Base-by-base conservation (phyloP, 2,888 invertebrate species). In the Psylliodes chrysocephalus region DNA sequence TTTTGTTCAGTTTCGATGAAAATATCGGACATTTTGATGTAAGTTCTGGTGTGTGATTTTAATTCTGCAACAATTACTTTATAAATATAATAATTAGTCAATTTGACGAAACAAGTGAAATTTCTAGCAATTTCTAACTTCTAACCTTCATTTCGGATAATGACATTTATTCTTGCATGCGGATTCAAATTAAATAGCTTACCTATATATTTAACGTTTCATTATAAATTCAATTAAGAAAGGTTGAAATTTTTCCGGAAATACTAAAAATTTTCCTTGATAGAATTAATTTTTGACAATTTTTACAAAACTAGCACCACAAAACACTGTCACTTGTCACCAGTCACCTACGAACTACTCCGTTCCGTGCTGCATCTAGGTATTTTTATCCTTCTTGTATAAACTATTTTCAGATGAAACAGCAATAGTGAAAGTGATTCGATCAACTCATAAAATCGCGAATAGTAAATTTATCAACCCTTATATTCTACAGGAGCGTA, bases 1-100 rank as follows among this genome's bases (percentile, higher is more conserved):
- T 17, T 25, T 60, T 56, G 64, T 47, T 70, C 67, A 18, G 51
- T 56, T 42, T 67, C 57, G 12, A 70, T 64, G 46, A 66, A 66
- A 42, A 57, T 38, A 28, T 60, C 51, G 7, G 69, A 66, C 69
- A 70, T 70, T 40, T 63, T 67, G 30, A 46, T 33, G 17, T n/a
- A 18, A 28, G 14, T 18, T 47, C 38, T 15, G 42, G 7, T 18
- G 10, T n/a, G 7, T 5, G n/a, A 1, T 42, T 2, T 42, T 42
- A 18, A n/a, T n/a, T n/a, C 18, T 17, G 15, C n/a, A 52, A 18
- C 42, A 12, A 52, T 44, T 42, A 38, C 17, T 15, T 28, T 35
- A 47, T 35, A 42, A 52, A 44, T 8, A 25, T 8, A 30, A 30
- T 10, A 10, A 10, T 38, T n/a, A 15, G 14, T 38, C 3, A 14